Conservation (phyloP, 2,888 invertebrate species). For the Corythucha ciliata region DNA sequence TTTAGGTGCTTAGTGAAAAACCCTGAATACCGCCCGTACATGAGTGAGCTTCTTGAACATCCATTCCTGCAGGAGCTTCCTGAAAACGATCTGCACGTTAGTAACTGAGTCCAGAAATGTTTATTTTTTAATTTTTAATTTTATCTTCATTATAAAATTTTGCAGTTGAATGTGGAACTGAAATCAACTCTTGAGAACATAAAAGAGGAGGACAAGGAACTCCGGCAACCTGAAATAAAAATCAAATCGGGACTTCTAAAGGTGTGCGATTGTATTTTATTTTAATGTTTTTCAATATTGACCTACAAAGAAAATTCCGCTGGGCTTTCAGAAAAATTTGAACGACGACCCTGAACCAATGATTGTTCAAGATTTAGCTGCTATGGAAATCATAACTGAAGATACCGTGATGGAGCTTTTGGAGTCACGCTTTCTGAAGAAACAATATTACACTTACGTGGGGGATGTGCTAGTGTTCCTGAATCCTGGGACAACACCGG, state of each 20-base stretch:
- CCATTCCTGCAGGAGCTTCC: constrained; percentile 70
- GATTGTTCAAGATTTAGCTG: constrained; percentile 75
- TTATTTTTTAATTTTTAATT: background rate
- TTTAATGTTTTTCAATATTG: background rate
- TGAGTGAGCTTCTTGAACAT: constrained; percentile 72
- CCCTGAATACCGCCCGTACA: constrained; percentile 74
- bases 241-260: constrained; percentile 42
- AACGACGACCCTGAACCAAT: constrained; percentile 48
- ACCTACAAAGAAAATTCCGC: background rate
- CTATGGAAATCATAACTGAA: constrained; percentile 63
- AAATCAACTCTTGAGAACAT: constrained; percentile 50
- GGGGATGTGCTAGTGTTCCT: constrained; percentile 70
- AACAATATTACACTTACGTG: constrained; percentile 64
- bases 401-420: constrained; percentile 59
- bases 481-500: constrained; percentile 66
- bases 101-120: constrained; percentile 33
- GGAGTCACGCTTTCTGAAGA: constrained; percentile 56
- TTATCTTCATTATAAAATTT: constrained; percentile 18
- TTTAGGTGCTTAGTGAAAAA: constrained; percentile 74
- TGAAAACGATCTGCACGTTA: constrained; percentile 69
- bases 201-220: constrained; percentile 42
- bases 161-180: constrained; percentile 61
- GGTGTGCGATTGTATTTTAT: too few relatives aligned
- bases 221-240: constrained; percentile 42
- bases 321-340: constrained; percentile 18